phyloP scores from a whole-genome alignment of 1,140 invertebrate genomes.

The Drosophila guanche region DNA sequence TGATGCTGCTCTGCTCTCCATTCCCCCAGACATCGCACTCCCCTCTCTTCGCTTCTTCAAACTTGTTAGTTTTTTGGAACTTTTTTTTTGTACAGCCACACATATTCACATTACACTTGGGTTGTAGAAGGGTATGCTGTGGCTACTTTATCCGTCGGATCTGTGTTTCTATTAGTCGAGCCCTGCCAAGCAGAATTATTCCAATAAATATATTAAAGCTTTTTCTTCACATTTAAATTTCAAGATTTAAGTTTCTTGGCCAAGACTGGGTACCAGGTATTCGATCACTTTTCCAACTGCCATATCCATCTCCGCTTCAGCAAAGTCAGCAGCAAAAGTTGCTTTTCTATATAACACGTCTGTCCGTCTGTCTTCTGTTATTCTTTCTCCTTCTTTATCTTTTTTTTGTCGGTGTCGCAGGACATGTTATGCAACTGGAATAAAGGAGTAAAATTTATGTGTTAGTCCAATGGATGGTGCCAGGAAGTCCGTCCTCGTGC shows the following conservation, averaged over 20 bases:
- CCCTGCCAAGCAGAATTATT: no score
- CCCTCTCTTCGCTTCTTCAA: slow-evolving; percentile 19
- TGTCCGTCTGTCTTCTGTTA: slow-evolving; percentile 42
- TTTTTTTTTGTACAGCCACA: slow-evolving; percentile 39
- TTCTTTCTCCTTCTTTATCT: slow-evolving; percentile 27
- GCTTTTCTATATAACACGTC: slow-evolving; percentile 58
- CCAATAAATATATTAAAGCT: neutral
- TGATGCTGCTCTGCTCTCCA: slow-evolving; percentile 8
- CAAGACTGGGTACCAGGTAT: neutral
- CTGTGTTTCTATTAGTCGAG: neutral
- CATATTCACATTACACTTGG: slow-evolving; percentile 32
- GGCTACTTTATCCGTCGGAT: neutral
- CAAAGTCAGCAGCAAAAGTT: slow-evolving; percentile 76
- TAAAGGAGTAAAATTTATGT: slow-evolving; percentile 75
- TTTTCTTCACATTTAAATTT: neutral
- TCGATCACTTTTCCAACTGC: slow-evolving; percentile 1
- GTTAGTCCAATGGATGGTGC: slow-evolving; percentile 52
- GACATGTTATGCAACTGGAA: slow-evolving; percentile 79
- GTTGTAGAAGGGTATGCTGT: slow-evolving; percentile 9
- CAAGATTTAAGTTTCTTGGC: neutral
- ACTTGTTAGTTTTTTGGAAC: slow-evolving; percentile 65
- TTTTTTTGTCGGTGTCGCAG: slow-evolving; percentile 60
- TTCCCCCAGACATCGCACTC: neutral
- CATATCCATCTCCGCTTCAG: slow-evolving; percentile 11
- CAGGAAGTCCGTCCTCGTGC: slow-evolving; percentile 9